Percentiles rank a stretch among this genome's conserved stretches.
Conservation (phyloP, 1,140 invertebrate genomes). For the Heterodera schachtii region DNA sequence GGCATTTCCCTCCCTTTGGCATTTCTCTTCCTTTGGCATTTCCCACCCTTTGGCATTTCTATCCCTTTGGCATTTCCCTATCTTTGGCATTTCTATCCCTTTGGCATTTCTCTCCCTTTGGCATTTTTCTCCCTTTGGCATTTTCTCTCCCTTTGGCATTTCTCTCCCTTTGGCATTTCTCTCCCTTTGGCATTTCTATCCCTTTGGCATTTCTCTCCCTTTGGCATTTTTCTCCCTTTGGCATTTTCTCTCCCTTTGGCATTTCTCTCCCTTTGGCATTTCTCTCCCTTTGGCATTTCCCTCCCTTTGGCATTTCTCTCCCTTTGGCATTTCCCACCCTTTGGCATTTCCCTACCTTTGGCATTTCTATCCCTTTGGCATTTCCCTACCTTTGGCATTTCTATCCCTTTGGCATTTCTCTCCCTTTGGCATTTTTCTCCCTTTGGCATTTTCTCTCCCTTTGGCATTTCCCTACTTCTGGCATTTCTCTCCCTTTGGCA, state of each 20-base stretch:
- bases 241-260: neutral
- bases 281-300: neutral
- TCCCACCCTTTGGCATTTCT: no score
- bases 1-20: neutral
- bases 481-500: neutral
- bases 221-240: no score
- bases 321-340: no score
- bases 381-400: neutral
- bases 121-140: no score
- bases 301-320: neutral
- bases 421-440: neutral
- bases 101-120: neutral
- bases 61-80: no score
- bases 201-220: neutral
- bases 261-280: no score
- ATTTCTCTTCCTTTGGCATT: neutral
- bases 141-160: neutral
- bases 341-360: neutral
- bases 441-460: neutral
- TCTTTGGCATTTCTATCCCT: neutral
- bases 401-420: no score
- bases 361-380: neutral
- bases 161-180: neutral
- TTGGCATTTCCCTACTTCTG: no score
- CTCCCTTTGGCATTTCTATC: no score